A percentile compares a stretch with the other conserved stretches of the same genome.
phyloP scores from a whole-genome alignment of 23 tunicate genomes.

The Ciona savignyi region DNA sequence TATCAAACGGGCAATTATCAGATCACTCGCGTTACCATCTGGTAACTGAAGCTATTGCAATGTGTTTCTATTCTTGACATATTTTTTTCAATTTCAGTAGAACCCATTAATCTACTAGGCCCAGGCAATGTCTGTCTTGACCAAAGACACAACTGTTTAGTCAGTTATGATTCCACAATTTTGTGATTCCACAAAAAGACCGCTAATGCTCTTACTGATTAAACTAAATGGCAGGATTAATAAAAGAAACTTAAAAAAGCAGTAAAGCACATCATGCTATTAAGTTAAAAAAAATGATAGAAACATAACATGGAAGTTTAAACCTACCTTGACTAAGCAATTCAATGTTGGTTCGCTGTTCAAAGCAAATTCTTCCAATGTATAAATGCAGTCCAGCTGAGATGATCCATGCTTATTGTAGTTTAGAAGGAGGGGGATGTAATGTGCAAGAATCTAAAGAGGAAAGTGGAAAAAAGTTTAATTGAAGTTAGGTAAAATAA shows the following conservation, averaged over 20 bases:
- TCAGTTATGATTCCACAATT: too few species aligned
- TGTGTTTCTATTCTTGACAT: too few species aligned
- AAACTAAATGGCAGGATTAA: background rate
- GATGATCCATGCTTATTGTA: slow-evolving; percentile 62
- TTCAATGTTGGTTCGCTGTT: slow-evolving; percentile 28
- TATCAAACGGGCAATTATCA: too few species aligned
- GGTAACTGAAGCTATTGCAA: too few species aligned
- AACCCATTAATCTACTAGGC: too few species aligned
- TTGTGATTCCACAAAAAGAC: too few species aligned
- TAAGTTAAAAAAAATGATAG: background rate
- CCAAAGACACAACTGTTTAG: too few species aligned
- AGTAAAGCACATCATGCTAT: background rate
- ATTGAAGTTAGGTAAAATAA: too few species aligned
- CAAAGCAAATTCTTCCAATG: slow-evolving; percentile 52
- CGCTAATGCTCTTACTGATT: background rate
- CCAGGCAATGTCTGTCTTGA: too few species aligned
- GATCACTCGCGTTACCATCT: too few species aligned
- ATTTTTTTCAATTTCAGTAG: too few species aligned
- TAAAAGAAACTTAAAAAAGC: background rate
- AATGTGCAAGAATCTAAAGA: slow-evolving; percentile 37
- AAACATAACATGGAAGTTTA: too few species aligned
- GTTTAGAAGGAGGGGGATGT: slow-evolving; percentile 43
- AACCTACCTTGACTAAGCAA: slow-evolving; percentile 47
- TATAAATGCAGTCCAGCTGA: slow-evolving; percentile 54
- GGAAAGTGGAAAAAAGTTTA: background rate